Percentiles rank a stretch among this genome's conserved stretches.
Evolutionary conservation across 2,113 vertebrate genomes (phyloP).

Genomic region (Ovis aries): ARS-UI_Ramb_v3.0 NC_056056.1:42424501-42425000

Average conservation of each 20-base stretch:
- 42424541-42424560: neutral
- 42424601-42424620: neutral
- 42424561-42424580: neutral
- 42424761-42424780: neutral
- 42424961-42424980: conserved; percentile 19
- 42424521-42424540: neutral
- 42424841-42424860: neutral
- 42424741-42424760: neutral
- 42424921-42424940: neutral
- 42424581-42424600: conserved; percentile 20
- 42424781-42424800: neutral
- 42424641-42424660: neutral
- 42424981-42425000: neutral
- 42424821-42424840: neutral
- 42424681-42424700: neutral
- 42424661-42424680: neutral
- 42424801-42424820: neutral
- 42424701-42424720: neutral
- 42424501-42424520: neutral
- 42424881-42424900: neutral
- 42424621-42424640: neutral
- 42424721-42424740: neutral
- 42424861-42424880: neutral
- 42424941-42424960: neutral
- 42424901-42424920: neutral